Conservation (phyloP, 2,113 vertebrate species). For the Shinisaurus crocodilurus region DNA sequence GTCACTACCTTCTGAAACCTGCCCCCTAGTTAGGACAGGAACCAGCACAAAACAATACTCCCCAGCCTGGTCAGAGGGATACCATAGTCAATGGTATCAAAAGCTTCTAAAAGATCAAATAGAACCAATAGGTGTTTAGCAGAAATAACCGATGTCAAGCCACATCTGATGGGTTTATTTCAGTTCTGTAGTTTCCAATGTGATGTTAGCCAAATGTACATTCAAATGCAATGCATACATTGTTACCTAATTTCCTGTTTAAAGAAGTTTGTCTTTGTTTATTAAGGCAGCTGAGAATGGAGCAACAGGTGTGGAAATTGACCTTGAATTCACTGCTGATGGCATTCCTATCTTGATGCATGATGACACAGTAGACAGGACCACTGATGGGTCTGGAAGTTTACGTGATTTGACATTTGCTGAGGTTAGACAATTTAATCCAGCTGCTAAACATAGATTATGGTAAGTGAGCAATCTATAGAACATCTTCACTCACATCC, state of each 20-base stretch:
- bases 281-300: slow-evolving; percentile 92
- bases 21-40: neutral
- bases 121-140: neutral
- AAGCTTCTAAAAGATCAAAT: neutral
- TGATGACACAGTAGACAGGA: slow-evolving; percentile 91
- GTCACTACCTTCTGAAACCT: neutral
- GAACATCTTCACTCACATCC: neutral
- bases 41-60: too few species aligned
- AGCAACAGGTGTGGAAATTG: slow-evolving; percentile 91
- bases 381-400: slow-evolving; percentile 89
- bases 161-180: neutral
- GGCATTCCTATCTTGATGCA: slow-evolving; percentile 95
- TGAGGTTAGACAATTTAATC: slow-evolving; percentile 86
- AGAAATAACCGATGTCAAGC: neutral
- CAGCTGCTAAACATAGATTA: slow-evolving; percentile 91
- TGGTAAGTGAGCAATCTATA: slow-evolving; percentile 71
- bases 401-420: slow-evolving; percentile 84
- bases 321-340: slow-evolving; percentile 93
- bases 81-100: neutral
- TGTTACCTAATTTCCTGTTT: slow-evolving; percentile 1
- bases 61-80: neutral
- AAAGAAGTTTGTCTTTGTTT: slow-evolving; percentile 22
- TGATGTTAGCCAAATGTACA: neutral
- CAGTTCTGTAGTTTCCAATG: neutral
- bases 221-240: slow-evolving; percentile 9